These are phyloP conservation scores for Pseudochirops corinnae DNA, from an alignment of 2,797 vertebrate species.

Conservation along the genomic window DNA sequence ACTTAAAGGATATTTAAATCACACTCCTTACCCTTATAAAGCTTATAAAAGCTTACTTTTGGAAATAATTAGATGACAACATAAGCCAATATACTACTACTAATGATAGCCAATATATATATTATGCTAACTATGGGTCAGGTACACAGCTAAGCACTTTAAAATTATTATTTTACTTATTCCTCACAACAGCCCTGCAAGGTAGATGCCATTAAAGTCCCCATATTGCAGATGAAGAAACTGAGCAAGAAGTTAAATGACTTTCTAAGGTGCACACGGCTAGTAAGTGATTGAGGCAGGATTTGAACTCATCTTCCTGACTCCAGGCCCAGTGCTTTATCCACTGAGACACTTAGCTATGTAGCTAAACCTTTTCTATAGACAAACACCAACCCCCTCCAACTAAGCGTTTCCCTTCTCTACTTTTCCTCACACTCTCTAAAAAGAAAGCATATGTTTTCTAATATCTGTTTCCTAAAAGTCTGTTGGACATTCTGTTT, in stretches of 20 bases:
- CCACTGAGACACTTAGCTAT: not conserved
- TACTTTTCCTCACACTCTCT: not conserved
- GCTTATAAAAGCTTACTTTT: not conserved
- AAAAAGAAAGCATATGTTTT: not conserved
- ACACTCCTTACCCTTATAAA: not conserved
- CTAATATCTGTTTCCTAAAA: not conserved
- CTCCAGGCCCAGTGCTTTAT: not conserved
- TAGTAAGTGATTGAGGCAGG: not conserved
- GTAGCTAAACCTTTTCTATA: not conserved
- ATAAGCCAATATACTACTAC: not conserved
- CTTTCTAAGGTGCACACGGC: not conserved
- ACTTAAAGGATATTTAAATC: not conserved
- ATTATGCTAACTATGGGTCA: not conserved
- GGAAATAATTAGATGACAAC: not conserved
- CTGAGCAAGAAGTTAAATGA: not conserved
- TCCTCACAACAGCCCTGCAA: not conserved
- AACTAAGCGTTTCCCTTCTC: not conserved
- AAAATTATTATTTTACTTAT: not conserved
- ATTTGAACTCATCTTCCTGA: not conserved
- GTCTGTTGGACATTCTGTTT: not conserved
- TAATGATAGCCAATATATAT: not conserved
- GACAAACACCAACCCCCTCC: not conserved
- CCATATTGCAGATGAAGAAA: not conserved
- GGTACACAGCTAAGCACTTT: not conserved
- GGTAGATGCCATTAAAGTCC: not conserved